A percentile compares a stretch with the other conserved stretches of the same genome.
Conservation (phyloP, 2,113 vertebrate species). For the Grantiella picta region DNA sequence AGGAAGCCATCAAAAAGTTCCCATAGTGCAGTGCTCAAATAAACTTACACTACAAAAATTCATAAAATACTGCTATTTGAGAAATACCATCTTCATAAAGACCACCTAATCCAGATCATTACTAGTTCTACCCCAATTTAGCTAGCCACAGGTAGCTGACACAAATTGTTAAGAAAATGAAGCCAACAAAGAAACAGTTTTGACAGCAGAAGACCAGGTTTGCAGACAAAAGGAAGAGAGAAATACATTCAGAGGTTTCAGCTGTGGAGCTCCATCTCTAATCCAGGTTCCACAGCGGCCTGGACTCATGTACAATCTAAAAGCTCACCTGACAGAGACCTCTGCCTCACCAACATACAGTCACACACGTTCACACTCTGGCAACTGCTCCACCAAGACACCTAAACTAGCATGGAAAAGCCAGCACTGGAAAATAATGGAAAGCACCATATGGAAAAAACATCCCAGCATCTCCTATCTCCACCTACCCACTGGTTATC, state of each 20-base stretch:
- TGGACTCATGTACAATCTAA: neutral
- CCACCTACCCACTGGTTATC: accelerated
- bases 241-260: neutral
- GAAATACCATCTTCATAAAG: neutral
- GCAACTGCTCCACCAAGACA: neutral
- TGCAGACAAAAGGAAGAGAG: neutral
- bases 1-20: neutral
- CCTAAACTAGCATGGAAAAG: neutral
- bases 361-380: accelerated
- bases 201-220: neutral
- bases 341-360: neutral
- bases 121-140: neutral
- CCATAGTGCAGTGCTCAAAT: neutral
- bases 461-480: neutral
- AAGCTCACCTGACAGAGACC: neutral
- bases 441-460: neutral
- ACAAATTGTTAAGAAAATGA: neutral
- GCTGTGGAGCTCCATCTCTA: neutral
- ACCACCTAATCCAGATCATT: neutral
- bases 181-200: neutral
- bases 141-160: neutral
- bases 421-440: neutral
- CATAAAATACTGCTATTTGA: neutral
- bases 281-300: neutral
- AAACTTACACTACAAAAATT: neutral